Base-by-base conservation (phyloP, 2,888 invertebrate species). In the Aelia acuminata region DNA sequence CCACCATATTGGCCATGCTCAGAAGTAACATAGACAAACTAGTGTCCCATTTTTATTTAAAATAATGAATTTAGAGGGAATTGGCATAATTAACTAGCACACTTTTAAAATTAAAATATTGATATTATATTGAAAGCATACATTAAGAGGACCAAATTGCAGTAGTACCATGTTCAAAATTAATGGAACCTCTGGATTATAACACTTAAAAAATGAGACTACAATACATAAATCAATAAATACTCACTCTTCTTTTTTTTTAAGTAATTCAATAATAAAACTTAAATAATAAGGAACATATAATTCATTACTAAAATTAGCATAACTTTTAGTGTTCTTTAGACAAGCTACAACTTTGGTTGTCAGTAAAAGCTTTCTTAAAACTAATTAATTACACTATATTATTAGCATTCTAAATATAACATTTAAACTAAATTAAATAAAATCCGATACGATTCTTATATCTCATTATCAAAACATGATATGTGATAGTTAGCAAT, bases 101-200 rank as follows among this genome's bases (percentile, higher is more conserved):
- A 20, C 31, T 31, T 70, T 18, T 70, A 18, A 70, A 70, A 70
- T 70, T n/a, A 70, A 70, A 70, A 35, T 70, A 70, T 7, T 35
- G 26, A 70, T 70, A 35, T 35, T 70, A 70, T 70, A 70, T 70
- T 70, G 63, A 70, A 35, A 70, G 63, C 63, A 70, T 31, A 63
- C 31, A 31, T 15, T 31, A 15, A 7, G 26, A 1, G 31, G 31
- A 26, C 31, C 13, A 63, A 63, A 63, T 8, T 31, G 31, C 3
- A 31, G 15, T 31, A 63, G 5, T 31, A 18, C 18, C 31, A 26
- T 63, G 31, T 63, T 63, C 31, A 70, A 13, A 35, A 70, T 35
- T 7, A 70, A 63, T 4, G 43, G 4, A 10, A 43, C 43, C 43
- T 43, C 43, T 7, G 10, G 7, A 43, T 7, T 7, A 7, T 43